Conservation (phyloP, 2,113 vertebrate genomes). For the Scolopax mira region DNA sequence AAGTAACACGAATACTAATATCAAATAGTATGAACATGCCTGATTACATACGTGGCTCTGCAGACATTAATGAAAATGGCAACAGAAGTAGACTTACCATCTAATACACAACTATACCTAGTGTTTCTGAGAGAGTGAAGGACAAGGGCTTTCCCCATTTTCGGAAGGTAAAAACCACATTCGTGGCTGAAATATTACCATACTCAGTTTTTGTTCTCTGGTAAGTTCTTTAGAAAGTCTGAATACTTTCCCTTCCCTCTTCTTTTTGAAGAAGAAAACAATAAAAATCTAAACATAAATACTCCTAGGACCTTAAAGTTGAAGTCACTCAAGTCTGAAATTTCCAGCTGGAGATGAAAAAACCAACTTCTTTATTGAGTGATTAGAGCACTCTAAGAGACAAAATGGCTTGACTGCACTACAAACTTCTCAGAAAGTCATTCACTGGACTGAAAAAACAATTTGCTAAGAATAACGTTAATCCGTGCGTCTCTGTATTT, state of each 20-base stretch:
- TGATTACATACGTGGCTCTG: background rate
- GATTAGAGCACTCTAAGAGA: background rate
- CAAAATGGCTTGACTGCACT: background rate
- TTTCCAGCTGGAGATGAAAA: background rate
- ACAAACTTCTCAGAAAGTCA: background rate
- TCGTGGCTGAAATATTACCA: background rate
- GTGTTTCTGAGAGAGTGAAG: background rate
- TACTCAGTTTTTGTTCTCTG: background rate
- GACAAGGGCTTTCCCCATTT: background rate
- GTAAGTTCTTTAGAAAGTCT: background rate
- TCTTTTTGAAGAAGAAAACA: background rate
- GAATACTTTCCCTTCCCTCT: background rate
- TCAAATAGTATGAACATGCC: background rate
- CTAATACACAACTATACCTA: background rate
- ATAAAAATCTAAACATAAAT: background rate
- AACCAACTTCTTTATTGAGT: background rate
- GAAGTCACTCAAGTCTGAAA: background rate
- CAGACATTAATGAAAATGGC: background rate
- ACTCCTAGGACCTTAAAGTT: background rate
- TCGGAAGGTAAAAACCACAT: background rate
- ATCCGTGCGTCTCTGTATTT: background rate
- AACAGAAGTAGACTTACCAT: background rate
- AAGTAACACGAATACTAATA: background rate
- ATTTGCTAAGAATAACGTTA: background rate
- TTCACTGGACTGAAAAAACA: background rate